phyloP scores from a whole-genome alignment of 1,140 invertebrate genomes.

The Daktulosphaira vitifoliae region DNA sequence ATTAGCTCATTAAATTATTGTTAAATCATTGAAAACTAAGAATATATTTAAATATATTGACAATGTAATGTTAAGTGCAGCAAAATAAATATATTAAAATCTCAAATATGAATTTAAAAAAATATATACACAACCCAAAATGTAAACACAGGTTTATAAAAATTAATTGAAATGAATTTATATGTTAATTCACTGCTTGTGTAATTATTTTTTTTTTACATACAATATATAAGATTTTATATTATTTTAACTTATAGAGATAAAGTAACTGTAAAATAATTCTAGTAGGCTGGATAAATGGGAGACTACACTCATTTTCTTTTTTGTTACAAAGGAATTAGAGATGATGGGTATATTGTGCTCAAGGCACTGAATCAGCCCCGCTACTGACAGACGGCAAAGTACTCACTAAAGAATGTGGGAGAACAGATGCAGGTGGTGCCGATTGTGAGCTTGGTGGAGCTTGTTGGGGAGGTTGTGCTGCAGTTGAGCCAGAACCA shows the following conservation, averaged over 20 bases:
- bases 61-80: not conserved
- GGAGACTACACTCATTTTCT: conserved; percentile 3
- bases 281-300: conserved; percentile 20
- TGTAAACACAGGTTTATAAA: too few species aligned
- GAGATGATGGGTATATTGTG: conserved; percentile 11
- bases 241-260: not conserved
- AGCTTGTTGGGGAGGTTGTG: conserved; percentile 45
- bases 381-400: conserved; percentile 30
- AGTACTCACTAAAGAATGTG: conserved; percentile 42
- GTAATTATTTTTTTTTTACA: too few species aligned
- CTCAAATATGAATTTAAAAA: not conserved
- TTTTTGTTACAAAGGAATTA: conserved; percentile 23
- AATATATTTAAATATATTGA: not conserved
- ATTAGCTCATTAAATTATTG: not conserved
- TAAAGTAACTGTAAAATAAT: not conserved
- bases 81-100: conserved; percentile 4
- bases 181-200: too few species aligned
- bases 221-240: too few species aligned
- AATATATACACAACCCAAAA: too few species aligned
- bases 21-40: not conserved
- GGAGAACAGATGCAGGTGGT: conserved; percentile 43
- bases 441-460: conserved; percentile 43
- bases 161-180: too few species aligned
- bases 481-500: conserved; percentile 50
- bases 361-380: conserved; percentile 30